Evolutionary conservation across 2,797 vertebrate species (phyloP).

Genomic region (Sylvia borin): DNA sequence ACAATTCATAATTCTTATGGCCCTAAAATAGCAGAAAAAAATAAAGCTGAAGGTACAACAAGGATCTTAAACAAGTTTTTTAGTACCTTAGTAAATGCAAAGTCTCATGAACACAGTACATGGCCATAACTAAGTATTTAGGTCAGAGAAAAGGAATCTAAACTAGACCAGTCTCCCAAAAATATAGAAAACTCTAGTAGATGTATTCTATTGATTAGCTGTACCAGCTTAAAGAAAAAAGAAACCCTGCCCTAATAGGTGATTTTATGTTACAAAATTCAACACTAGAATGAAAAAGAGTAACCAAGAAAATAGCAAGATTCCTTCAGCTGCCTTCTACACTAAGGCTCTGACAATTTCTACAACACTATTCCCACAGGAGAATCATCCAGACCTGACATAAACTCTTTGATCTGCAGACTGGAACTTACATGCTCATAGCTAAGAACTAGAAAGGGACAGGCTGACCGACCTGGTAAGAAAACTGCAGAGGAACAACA

Average conservation of each 20-base stretch:
- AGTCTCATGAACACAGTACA: not conserved
- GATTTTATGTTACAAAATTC: not conserved
- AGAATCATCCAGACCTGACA: not conserved
- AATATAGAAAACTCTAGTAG: not conserved
- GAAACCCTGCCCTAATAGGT: not conserved
- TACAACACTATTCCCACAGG: not conserved
- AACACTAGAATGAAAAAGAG: not conserved
- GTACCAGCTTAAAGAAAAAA: not conserved
- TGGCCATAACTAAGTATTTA: not conserved
- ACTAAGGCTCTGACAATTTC: not conserved
- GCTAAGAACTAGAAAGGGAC: not conserved
- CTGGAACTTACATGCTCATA: not conserved
- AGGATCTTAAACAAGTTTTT: not conserved
- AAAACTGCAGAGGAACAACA: not conserved
- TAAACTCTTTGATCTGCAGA: not conserved
- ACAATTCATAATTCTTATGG: not conserved
- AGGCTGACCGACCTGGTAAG: not conserved
- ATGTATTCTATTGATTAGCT: not conserved
- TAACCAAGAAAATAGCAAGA: not conserved
- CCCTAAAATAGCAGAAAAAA: not conserved
- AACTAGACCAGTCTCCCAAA: not conserved
- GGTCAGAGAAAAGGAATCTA: not conserved
- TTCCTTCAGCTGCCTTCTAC: not conserved
- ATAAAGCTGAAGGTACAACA: not conserved
- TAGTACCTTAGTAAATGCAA: not conserved